A percentile compares a stretch with the other conserved stretches of the same genome.
Conservation (phyloP, 2,113 vertebrate genomes). For the Heteronetta atricapilla region DNA sequence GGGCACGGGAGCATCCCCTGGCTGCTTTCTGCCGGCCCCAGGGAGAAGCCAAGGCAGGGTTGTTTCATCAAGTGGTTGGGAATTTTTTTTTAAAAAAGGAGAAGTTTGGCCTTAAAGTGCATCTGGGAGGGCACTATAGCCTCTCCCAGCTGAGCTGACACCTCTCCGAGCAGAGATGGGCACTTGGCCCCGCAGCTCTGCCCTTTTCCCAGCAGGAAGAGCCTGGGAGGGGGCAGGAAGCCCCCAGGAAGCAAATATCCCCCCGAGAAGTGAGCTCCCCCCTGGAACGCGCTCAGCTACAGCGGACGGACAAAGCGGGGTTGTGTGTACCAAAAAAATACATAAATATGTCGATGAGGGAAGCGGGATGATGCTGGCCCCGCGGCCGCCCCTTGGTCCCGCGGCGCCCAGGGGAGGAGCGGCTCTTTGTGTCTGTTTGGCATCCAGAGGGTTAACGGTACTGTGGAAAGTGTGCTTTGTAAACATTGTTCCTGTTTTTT, state of each 20-base stretch:
- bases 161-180: background rate
- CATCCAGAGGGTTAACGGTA: conserved; percentile 56
- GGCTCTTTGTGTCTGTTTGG: conserved; percentile 45
- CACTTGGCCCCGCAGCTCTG: background rate
- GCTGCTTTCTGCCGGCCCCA: background rate
- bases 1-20: background rate
- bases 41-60: background rate
- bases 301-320: background rate
- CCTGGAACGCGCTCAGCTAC: background rate
- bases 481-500: conserved; percentile 20
- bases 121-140: background rate
- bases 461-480: conserved; percentile 38
- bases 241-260: background rate
- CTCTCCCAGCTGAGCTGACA: background rate
- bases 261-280: background rate
- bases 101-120: conserved; percentile 54
- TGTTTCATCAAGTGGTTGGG: background rate
- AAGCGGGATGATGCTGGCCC: background rate
- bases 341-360: background rate
- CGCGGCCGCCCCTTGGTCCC: background rate
- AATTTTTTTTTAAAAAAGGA: background rate
- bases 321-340: background rate
- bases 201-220: background rate
- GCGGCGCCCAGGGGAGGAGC: background rate
- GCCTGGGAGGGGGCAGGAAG: background rate